These are phyloP conservation scores for Nylanderia fulva DNA, from an alignment of 1,140 invertebrate genomes.

Conservation along the genomic window DNA sequence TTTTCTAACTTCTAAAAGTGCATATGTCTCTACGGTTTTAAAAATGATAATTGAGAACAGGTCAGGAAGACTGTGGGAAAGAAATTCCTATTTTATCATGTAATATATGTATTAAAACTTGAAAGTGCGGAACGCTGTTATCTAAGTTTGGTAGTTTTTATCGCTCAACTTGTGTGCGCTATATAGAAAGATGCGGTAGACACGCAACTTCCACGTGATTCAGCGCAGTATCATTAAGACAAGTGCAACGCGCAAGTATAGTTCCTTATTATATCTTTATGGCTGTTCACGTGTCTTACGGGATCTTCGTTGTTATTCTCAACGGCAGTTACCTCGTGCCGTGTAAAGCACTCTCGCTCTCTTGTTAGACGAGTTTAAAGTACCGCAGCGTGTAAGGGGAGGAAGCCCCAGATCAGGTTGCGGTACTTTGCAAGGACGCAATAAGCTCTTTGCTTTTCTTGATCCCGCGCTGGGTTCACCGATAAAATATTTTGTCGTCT, in stretches of 20 bases:
- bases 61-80: too few species aligned
- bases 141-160: constrained; percentile 52
- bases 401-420: constrained; percentile 58
- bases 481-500: constrained; percentile 43
- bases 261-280: constrained; percentile 60
- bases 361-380: constrained; percentile 66
- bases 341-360: constrained; percentile 64
- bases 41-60: neutral
- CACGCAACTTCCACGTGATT: constrained; percentile 45
- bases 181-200: constrained; percentile 32
- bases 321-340: constrained; percentile 54
- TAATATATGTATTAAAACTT: constrained; percentile 38
- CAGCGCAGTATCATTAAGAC: constrained; percentile 55
- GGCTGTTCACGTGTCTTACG: constrained; percentile 58
- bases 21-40: neutral
- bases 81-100: neutral
- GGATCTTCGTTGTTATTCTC: constrained; percentile 59
- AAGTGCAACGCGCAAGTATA: constrained; percentile 48
- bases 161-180: constrained; percentile 35
- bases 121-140: constrained; percentile 20
- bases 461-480: neutral
- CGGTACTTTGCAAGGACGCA: constrained; percentile 56
- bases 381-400: constrained; percentile 57
- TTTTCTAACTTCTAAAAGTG: neutral
- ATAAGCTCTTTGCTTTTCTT: constrained; percentile 61